A percentile compares a stretch with the other conserved stretches of the same genome.
Conservation (phyloP, 2,888 invertebrate genomes). For the Oscheius onirici region DNA sequence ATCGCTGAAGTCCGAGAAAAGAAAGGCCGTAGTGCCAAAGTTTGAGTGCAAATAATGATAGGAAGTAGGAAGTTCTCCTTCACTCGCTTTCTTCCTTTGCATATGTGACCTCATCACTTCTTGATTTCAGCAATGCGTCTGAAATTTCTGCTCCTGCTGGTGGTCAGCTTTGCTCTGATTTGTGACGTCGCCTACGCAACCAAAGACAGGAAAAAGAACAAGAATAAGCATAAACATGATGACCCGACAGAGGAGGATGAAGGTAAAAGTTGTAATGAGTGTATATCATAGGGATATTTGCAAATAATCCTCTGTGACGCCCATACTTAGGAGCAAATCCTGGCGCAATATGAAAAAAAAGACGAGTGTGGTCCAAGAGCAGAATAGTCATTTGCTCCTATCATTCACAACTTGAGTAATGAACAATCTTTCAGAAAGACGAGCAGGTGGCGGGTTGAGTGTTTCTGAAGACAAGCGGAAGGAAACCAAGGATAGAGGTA, state of each 20-base stretch:
- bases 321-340: too few relatives aligned
- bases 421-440: constrained; percentile 1
- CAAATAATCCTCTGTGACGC: not conserved
- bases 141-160: constrained; percentile 20
- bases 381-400: not conserved
- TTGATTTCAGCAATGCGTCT: constrained; percentile 27
- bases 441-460: constrained; percentile 2
- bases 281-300: not conserved
- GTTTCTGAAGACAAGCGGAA: constrained; percentile 21
- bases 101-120: constrained; percentile 4
- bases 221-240: constrained; percentile 6
- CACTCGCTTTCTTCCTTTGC: not conserved
- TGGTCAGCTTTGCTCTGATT: constrained; percentile 4
- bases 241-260: constrained; percentile 17
- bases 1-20: not conserved
- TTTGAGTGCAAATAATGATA: not conserved
- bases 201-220: constrained; percentile 18
- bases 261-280: not conserved
- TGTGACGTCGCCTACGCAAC: not conserved
- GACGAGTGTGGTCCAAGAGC: too few relatives aligned
- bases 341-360: too few relatives aligned
- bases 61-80: not conserved
- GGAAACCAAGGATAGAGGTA: constrained; percentile 31
- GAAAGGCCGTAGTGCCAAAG: not conserved
- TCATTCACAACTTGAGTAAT: not conserved